Conservation (phyloP, 2,888 invertebrate species). For the Noctua janthe region DNA sequence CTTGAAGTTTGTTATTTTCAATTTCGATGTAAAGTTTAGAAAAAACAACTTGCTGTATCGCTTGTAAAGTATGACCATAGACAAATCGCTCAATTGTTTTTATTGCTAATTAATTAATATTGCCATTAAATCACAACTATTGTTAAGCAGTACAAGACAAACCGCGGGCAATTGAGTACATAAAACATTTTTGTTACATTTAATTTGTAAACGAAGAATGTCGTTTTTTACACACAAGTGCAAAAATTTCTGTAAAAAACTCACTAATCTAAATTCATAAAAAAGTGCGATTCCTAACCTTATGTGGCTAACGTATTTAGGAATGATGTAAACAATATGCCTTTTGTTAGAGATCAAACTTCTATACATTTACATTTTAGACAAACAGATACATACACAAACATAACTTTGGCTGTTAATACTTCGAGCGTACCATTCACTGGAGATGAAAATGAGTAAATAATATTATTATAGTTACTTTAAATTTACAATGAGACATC, state of each 20-base stretch:
- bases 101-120: constrained; percentile 42
- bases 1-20: neutral
- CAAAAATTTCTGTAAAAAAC: constrained; percentile 9
- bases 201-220: constrained; percentile 29
- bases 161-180: constrained; percentile 40
- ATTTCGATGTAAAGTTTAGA: constrained; percentile 46
- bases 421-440: constrained; percentile 60
- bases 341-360: constrained; percentile 65
- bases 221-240: constrained; percentile 24
- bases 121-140: constrained; percentile 45
- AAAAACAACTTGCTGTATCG: constrained; percentile 5
- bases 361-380: constrained; percentile 54
- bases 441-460: constrained; percentile 39
- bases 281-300: constrained; percentile 58
- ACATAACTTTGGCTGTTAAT: constrained; percentile 70
- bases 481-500: constrained; percentile 50
- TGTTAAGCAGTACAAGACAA: constrained; percentile 14
- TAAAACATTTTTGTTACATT: constrained; percentile 6
- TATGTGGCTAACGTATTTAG: constrained; percentile 59
- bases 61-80: neutral
- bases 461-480: constrained; percentile 30
- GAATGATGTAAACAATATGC: constrained; percentile 66
- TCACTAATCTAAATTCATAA: constrained; percentile 50
- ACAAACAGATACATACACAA: constrained; percentile 54
- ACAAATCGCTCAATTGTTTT: constrained; percentile 4